Evolutionary conservation across 2,888 invertebrate species (phyloP), one percentile per base, ranked within the genome.

Genomic region (Spialia ferax): DNA sequence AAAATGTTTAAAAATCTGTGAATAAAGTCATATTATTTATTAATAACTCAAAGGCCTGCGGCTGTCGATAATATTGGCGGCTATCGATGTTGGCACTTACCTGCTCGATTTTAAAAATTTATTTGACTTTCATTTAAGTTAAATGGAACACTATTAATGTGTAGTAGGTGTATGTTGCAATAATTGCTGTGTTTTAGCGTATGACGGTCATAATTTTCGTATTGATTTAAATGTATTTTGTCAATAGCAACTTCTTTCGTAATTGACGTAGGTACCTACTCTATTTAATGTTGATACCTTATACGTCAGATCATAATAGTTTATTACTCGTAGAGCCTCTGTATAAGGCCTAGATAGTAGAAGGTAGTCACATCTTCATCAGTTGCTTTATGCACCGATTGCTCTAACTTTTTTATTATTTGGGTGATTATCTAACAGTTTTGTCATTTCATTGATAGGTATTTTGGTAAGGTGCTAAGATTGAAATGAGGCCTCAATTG

Each of bases 121-220:
- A 20, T 56, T 56, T 22, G 22, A 38, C 56, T 56, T 56, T 35
- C 56, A 38, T 56, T 56, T 11, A 35, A 18, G 13, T 15, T 56
- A 56, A 56, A 38, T 56, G 35, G 18, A 56, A 38, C 35, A 20
- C 11, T 55, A n/a, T 32, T 35, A 35, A 35, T 29, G n/a, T n/a
- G n/a, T n/a, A 55, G 20, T 50, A 50, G n/a, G n/a, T 50, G 32
- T 56, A 56, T 56, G 56, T 56, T 20, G 56, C 56, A 56, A 56
- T 56, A 56, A 56, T 56, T 38, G 26, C 32, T 13, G 20, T 56
- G 56, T 56, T 56, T 56, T 20, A 32, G 20, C 20, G 22, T 50
- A 22, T 38, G 56, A 38, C 56, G 20, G 35, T 35, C n/a, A 32
- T 38, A 56, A 56, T 56, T 32, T 35, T 56, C 35, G 22, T 56